Percentiles rank a stretch among this genome's conserved stretches.
These are phyloP conservation scores for Macquaria ambigua DNA, from an alignment of 2,113 vertebrate species.

Conservation along the genomic window DNA sequence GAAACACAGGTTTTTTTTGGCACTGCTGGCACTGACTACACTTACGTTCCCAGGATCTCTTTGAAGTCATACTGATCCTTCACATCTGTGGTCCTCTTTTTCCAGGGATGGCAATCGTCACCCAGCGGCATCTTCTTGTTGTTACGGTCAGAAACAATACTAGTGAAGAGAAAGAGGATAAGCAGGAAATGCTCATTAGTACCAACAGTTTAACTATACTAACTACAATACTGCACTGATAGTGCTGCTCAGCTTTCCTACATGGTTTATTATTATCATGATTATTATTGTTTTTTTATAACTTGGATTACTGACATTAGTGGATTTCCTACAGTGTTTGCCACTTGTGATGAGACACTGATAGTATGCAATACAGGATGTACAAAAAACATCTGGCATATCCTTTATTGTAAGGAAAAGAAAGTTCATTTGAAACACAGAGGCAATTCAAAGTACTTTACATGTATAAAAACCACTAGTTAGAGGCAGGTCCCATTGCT, in stretches of 20 bases:
- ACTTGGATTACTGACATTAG: background rate
- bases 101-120: constrained; percentile 86
- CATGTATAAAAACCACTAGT: background rate
- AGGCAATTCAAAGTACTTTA: background rate
- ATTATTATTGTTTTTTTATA: background rate
- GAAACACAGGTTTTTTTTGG: background rate
- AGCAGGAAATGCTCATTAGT: constrained; percentile 42
- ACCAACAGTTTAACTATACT: background rate
- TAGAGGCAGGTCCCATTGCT: background rate
- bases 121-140: constrained; percentile 87
- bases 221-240: background rate
- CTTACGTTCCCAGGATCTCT: constrained; percentile 87
- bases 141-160: constrained; percentile 79
- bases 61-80: constrained; percentile 88
- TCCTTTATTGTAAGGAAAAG: background rate
- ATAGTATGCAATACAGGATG: background rate
- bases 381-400: background rate
- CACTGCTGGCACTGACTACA: constrained; percentile 44
- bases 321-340: background rate
- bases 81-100: constrained; percentile 85
- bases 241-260: background rate
- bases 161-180: constrained; percentile 58
- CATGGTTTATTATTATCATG: background rate
- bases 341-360: background rate
- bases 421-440: background rate